Evolutionary conservation across 35 echinoderm and acorn worm genomes (phyloP).

Genomic region (Stichopus chloronotus): DNA sequence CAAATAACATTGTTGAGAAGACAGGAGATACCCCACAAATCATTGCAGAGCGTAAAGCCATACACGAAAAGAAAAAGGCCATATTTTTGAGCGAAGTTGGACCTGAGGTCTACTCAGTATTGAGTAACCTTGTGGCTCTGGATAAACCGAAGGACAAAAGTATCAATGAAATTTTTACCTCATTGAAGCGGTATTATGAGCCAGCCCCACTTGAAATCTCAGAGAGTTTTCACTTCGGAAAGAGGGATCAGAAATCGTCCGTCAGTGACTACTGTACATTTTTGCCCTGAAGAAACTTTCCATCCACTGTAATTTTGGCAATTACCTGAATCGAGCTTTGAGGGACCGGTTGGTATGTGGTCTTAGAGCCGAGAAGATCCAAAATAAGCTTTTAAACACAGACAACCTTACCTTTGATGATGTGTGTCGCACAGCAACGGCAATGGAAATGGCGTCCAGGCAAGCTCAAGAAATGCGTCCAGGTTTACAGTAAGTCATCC

Average conservation of each 20-base stretch:
- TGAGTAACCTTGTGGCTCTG: neutral
- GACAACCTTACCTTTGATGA: conserved; percentile 55
- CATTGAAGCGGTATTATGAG: neutral
- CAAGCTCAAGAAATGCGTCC: conserved; percentile 29
- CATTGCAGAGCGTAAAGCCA: neutral
- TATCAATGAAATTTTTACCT: neutral
- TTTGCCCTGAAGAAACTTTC: conserved; percentile 51
- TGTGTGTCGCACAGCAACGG: conserved; percentile 9
- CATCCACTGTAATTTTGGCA: no score
- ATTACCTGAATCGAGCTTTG: conserved; percentile 50
- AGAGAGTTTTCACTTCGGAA: conserved; percentile 63
- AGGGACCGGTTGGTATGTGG: conserved; percentile 70
- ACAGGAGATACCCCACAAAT: conserved; percentile 8
- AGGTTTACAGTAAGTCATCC: neutral
- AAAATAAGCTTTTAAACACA: conserved; percentile 55
- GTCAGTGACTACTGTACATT: conserved; percentile 59
- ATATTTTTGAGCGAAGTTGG: conserved; percentile 45
- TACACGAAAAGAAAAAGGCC: conserved; percentile 49
- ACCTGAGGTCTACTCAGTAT: conserved; percentile 35
- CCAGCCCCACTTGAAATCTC: conserved; percentile 56
- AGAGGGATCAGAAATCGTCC: conserved; percentile 42
- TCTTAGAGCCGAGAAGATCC: conserved; percentile 34
- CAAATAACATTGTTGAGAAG: conserved; percentile 33
- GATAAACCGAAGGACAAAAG: conserved; percentile 10
- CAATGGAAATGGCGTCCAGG: conserved; percentile 38